These are phyloP conservation scores for Dynastes grantii DNA, from an alignment of 2,888 invertebrate species.

Conservation along the genomic window DNA sequence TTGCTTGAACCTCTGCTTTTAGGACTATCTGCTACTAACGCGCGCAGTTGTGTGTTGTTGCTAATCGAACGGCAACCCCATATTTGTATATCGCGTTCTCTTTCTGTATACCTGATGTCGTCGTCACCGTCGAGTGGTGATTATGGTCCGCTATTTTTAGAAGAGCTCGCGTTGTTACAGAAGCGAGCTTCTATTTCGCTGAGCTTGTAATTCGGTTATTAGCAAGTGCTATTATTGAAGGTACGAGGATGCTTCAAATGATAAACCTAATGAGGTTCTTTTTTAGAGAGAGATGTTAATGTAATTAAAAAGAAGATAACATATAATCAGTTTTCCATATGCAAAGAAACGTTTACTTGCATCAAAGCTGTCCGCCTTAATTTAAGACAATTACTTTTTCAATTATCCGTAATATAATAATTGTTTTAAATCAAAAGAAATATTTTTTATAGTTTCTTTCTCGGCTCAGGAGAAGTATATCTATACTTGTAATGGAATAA, in stretches of 20 bases:
- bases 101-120: slow-evolving; percentile 9
- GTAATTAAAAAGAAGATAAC: no score
- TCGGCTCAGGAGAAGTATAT: no score
- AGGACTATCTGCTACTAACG: slow-evolving; percentile 10
- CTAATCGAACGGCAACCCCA: slow-evolving; percentile 33
- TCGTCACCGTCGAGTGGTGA: slow-evolving; percentile 11
- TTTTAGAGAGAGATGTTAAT: no score
- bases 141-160: slow-evolving; percentile 42
- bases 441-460: no score
- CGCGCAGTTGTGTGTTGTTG: not conserved
- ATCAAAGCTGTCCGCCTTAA: no score
- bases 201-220: slow-evolving; percentile 4
- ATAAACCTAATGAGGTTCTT: not conserved
- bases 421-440: no score
- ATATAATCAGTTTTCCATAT: no score
- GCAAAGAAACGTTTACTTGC: no score
- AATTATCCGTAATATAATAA: no score
- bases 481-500: no score
- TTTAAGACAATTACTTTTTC: no score
- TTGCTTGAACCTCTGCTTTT: slow-evolving; percentile 44
- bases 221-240: not conserved
- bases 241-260: slow-evolving; percentile 7
- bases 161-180: not conserved
- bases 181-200: slow-evolving; percentile 10
- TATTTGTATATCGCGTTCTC: slow-evolving; percentile 34